phyloP scores from a whole-genome alignment of 2,888 invertebrate genomes.

The Schizaphis graminum region DNA sequence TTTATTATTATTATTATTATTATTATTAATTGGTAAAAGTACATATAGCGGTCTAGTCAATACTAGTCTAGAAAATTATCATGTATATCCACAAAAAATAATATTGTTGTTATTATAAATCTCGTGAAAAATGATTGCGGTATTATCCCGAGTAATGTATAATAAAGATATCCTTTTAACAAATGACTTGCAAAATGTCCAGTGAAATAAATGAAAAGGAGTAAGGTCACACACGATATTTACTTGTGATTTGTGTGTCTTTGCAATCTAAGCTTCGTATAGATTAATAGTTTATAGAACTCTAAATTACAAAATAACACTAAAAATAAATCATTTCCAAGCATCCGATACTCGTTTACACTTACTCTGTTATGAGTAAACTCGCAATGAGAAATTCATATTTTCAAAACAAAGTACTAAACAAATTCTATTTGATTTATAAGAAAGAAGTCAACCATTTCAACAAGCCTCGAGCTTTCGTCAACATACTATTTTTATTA shows the following conservation, averaged over 20 bases:
- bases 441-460: neutral
- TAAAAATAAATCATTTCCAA: neutral
- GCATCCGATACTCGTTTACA: too few relatives aligned
- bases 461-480: neutral
- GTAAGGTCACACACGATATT: neutral
- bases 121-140: neutral
- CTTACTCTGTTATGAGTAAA: too few relatives aligned
- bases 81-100: neutral
- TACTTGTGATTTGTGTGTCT: neutral
- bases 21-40: neutral
- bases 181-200: neutral
- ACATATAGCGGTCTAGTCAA: neutral
- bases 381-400: too few relatives aligned
- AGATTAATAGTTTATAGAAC: neutral
- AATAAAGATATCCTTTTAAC: neutral
- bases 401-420: neutral
- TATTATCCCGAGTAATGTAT: neutral
- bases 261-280: neutral
- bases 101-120: neutral
- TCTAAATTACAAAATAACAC: neutral
- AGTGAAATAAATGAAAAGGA: neutral
- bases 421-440: neutral
- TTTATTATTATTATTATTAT: neutral
- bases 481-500: neutral
- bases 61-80: too few relatives aligned